These are phyloP conservation scores for Terebella lapidaria DNA, from an alignment of 2,888 invertebrate genomes.

Conservation along the genomic window DNA sequence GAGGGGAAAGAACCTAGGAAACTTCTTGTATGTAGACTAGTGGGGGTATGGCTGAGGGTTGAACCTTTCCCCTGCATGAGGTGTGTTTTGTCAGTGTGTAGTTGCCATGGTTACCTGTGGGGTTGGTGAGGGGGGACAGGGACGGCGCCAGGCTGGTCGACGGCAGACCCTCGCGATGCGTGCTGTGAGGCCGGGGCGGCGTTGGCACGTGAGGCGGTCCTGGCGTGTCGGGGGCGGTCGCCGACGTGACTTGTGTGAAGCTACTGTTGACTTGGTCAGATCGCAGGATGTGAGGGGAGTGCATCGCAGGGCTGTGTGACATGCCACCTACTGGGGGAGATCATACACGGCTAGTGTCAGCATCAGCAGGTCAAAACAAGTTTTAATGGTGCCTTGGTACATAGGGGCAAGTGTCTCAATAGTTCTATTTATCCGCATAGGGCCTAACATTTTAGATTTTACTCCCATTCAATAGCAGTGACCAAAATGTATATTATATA, in stretches of 20 bases:
- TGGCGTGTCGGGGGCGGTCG: conserved; percentile 1
- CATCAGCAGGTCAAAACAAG: not conserved
- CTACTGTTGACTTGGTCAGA: conserved; percentile 24
- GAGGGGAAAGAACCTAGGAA: no score
- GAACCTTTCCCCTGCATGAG: no score
- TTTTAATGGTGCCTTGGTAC: not conserved
- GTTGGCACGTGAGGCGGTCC: conserved; percentile 33
- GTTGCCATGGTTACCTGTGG: not conserved
- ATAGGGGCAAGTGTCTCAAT: not conserved
- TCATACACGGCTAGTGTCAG: not conserved
- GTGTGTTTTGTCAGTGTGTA: no score
- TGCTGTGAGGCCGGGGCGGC: conserved; percentile 45
- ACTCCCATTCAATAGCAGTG: no score
- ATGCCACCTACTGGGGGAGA: conserved; percentile 8
- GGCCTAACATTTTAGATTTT: no score
- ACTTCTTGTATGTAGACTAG: no score
- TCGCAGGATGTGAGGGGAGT: conserved; percentile 50
- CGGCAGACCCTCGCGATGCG: conserved; percentile 20
- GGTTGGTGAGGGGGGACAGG: conserved; percentile 4
- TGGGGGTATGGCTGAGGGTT: no score
- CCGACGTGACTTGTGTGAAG: conserved; percentile 25
- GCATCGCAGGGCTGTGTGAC: conserved; percentile 38
- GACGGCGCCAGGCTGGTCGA: not conserved
- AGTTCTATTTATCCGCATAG: no score
- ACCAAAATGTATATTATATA: no score